Percentiles rank a stretch among this genome's conserved stretches.
Evolutionary conservation across 2,797 vertebrate genomes (phyloP).

Genomic region (Sphaeramia orbicularis): DNA sequence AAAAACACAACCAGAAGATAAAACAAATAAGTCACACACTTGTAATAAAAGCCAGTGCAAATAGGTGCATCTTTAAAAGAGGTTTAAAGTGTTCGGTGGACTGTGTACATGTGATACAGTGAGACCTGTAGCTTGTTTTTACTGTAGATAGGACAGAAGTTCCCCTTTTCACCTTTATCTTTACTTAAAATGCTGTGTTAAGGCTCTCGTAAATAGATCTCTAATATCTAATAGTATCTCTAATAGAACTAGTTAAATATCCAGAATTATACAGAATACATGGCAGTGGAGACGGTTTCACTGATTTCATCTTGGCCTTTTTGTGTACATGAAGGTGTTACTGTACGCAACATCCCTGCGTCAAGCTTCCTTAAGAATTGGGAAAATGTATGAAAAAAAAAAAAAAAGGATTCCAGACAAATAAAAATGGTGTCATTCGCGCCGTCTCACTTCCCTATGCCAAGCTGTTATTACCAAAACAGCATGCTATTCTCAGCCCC

Average conservation of each 20-base stretch:
- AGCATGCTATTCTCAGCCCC: slow-evolving; percentile 67
- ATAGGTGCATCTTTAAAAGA: no score
- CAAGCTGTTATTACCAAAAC: slow-evolving; percentile 70
- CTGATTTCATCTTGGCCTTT: not conserved
- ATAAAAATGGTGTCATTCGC: slow-evolving; percentile 62
- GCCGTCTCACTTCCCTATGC: slow-evolving; percentile 63
- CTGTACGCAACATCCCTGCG: slow-evolving; percentile 4
- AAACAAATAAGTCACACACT: no score
- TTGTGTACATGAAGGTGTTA: slow-evolving; percentile 1
- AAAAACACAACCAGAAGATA: no score
- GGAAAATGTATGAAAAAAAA: slow-evolving; percentile 38
- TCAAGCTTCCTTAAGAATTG: slow-evolving; percentile 23
- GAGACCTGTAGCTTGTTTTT: no score
- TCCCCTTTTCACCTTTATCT: not conserved
- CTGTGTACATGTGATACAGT: no score
- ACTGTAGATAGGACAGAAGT: no score
- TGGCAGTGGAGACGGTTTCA: not conserved
- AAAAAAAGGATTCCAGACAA: slow-evolving; percentile 38
- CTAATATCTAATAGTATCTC: no score
- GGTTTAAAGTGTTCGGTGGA: no score
- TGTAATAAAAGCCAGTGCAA: no score
- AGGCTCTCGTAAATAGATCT: not conserved
- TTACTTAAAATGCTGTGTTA: not conserved
- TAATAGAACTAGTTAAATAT: not conserved
- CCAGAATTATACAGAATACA: not conserved